Base-by-base conservation (phyloP, 2,797 vertebrate species). In the Malurus splendens region DNA sequence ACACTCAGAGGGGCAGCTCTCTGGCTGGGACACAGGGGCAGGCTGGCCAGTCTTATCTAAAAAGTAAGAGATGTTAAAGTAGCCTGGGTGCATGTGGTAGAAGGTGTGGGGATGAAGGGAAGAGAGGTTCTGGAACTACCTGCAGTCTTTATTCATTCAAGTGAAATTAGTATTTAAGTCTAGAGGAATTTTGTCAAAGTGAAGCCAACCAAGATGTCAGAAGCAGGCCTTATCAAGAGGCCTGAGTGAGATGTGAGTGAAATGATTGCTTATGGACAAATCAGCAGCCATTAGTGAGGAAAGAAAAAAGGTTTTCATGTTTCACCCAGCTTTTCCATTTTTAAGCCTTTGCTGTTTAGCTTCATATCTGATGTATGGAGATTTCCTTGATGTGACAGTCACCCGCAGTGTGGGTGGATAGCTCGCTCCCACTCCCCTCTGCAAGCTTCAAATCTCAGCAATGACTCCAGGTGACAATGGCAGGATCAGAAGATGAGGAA, bases 301-400 rank as follows among this genome's bases (percentile, higher is more conserved):
- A 65, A 86, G 59, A 65, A 87, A 66, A 70, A 66, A 48, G 3
- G 62, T 52, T 87, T 44, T 83, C 2, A 47, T 76, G 25, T 59
- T 92, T 86, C 74, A 66, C 60, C 30, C 56, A 73, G 44, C 10
- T 60, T 91, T 94, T 88, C 56, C 22, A 59, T 70, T 79, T 77
- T 79, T 79, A 56, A 82, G 64, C 24, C 25, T 79, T 90, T 86
- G 42, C 67, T 92, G 38, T 94, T 90, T 66, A 52, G 56, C 56
- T 91, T 93, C 71, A 36, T 70, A 25, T 82, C 77, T 56, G 48
- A 84, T 76, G 38, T 66, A 86, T 42, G 60, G 78, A 88, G 67
- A 84, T 52, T 66, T 73, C 61, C 88, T 91, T 82, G 88, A 91
- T 86, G 67, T 86, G 90, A 94, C 86, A 92, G 90, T 82, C 81